Conservation (phyloP, 37 sponge, comb jelly and placozoan species). For the Chondrilla cf. caribensis region DNA sequence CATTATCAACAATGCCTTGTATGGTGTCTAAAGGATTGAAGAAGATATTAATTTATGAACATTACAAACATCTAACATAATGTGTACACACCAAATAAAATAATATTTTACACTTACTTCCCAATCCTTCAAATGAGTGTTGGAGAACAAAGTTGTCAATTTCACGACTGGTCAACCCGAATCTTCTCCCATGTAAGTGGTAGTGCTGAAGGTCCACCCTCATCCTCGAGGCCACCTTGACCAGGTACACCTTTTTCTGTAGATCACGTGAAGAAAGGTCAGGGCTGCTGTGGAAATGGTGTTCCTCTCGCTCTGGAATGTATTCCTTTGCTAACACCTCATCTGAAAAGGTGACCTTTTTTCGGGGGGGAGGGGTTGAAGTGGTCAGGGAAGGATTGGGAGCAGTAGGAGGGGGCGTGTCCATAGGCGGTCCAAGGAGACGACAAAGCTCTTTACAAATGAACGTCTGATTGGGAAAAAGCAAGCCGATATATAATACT, state of each 20-base stretch:
- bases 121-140: conserved; percentile 8
- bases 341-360: conserved; percentile 6
- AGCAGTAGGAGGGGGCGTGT: not conserved
- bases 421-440: not conserved
- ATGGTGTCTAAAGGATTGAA: not conserved
- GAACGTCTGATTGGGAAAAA: not conserved
- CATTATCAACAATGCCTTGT: not conserved
- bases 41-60: too few relatives aligned
- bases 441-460: not conserved
- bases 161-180: not conserved
- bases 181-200: not conserved
- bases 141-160: conserved; percentile 20
- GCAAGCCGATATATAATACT: not conserved
- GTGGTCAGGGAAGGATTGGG: not conserved
- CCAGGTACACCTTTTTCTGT: not conserved
- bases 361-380: not conserved
- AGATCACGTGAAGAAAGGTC: not conserved
- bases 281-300: not conserved
- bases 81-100: too few relatives aligned
- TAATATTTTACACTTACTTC: conserved; percentile 8
- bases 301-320: not conserved
- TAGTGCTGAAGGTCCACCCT: conserved; percentile 1
- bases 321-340: not conserved
- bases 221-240: not conserved
- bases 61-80: too few relatives aligned